Conservation (phyloP, 2,888 invertebrate genomes). For the Dyspetes luteomarginatus region DNA sequence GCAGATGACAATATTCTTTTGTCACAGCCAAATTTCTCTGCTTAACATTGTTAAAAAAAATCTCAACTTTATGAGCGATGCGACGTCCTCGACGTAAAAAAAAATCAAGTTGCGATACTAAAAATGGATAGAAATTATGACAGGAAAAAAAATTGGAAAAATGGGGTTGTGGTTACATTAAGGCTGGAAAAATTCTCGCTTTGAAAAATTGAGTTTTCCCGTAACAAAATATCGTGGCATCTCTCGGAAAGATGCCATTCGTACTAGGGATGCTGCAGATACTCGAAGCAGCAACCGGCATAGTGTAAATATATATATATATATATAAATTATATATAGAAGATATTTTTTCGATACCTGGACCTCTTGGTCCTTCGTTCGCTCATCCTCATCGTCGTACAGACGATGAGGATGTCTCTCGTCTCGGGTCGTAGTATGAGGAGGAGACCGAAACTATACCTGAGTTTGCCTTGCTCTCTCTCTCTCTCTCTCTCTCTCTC, state of each 20-base stretch:
- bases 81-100: too few species aligned
- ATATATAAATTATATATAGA: conserved; percentile 7
- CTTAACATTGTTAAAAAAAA: too few species aligned
- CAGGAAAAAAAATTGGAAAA: too few species aligned
- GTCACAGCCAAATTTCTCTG: too few species aligned
- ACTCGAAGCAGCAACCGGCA: conserved; percentile 30
- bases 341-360: conserved; percentile 58
- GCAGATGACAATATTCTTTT: too few species aligned
- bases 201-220: too few species aligned
- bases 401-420: conserved; percentile 4
- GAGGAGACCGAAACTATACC: conserved; percentile 52
- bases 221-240: conserved; percentile 13
- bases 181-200: too few species aligned
- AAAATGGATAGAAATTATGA: too few species aligned
- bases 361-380: conserved; percentile 25
- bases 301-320: conserved; percentile 2
- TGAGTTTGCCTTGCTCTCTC: conserved; percentile 48
- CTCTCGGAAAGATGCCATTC: conserved; percentile 6
- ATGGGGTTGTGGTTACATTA: too few species aligned
- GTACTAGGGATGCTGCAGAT: conserved; percentile 26
- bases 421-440: conserved; percentile 10
- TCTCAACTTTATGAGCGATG: too few species aligned
- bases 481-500: conserved; percentile 26
- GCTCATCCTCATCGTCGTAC: conserved; percentile 33
- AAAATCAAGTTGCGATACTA: too few species aligned